phyloP scores from a whole-genome alignment of 2,888 invertebrate genomes.

The Scaptomyza caliginosa region DNA sequence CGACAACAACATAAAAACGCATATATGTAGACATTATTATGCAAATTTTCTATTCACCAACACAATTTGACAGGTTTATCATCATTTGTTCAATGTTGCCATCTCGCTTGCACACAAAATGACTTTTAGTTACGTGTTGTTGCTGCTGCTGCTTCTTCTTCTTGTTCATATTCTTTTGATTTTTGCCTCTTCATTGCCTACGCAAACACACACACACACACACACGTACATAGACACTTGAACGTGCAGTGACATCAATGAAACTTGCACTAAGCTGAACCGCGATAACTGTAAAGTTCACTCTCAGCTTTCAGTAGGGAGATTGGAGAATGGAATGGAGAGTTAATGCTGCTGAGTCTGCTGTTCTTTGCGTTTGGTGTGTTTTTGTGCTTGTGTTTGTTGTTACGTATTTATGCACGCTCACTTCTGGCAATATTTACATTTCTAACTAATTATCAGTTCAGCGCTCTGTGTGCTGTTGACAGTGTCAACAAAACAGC shows the following conservation, averaged over 20 bases:
- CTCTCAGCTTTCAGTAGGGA: neutral
- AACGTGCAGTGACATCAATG: slow-evolving; percentile 28
- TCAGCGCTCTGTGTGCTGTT: slow-evolving; percentile 73
- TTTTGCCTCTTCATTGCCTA: slow-evolving; percentile 1
- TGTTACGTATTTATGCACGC: slow-evolving; percentile 53
- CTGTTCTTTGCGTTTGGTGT: slow-evolving; percentile 5
- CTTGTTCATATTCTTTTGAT: slow-evolving; percentile 25
- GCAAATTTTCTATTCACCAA: slow-evolving; percentile 69
- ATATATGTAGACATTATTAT: slow-evolving; percentile 63
- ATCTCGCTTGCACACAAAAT: slow-evolving; percentile 37
- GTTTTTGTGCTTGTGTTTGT: slow-evolving; percentile 16
- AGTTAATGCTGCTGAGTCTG: neutral
- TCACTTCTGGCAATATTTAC: slow-evolving; percentile 75
- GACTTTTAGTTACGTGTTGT: slow-evolving; percentile 55
- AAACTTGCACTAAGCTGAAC: slow-evolving; percentile 35
- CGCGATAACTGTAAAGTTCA: slow-evolving; percentile 10
- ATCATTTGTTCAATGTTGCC: slow-evolving; percentile 44
- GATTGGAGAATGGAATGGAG: slow-evolving; percentile 10
- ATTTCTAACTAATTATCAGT: slow-evolving; percentile 77
- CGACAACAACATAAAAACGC: neutral
- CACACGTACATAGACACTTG: slow-evolving; percentile 1
- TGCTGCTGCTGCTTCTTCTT: slow-evolving; percentile 26
- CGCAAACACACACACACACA: slow-evolving; percentile 31
- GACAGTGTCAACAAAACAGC: slow-evolving; percentile 63
- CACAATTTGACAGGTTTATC: slow-evolving; percentile 73